A percentile compares a stretch with the other conserved stretches of the same genome.
Evolutionary conservation across 1,140 invertebrate genomes (phyloP).

Genomic region (Anthonomus grandis): DNA sequence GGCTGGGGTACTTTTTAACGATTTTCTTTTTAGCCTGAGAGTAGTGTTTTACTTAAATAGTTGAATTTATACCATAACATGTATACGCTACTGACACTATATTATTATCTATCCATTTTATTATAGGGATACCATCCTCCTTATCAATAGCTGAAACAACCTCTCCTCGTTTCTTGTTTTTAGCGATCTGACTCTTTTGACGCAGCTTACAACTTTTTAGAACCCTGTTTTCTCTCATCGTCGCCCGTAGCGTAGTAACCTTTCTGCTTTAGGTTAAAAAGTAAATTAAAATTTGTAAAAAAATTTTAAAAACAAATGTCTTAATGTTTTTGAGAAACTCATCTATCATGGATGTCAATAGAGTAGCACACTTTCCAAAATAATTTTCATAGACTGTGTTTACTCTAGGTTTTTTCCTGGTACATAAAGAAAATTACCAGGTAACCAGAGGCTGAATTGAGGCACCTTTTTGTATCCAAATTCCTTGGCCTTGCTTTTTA

Average conservation of each 20-base stretch:
- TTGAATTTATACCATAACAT: constrained; percentile 33
- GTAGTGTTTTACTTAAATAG: constrained; percentile 37
- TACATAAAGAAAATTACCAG: constrained; percentile 36
- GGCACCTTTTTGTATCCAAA: constrained; percentile 32
- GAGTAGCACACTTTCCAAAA: constrained; percentile 31
- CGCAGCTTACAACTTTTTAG: too few relatives aligned
- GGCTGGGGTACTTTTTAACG: constrained; percentile 35
- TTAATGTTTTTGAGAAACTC: too few relatives aligned
- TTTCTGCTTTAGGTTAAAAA: too few relatives aligned
- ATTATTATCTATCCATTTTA: constrained; percentile 40
- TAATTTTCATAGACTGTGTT: constrained; percentile 16
- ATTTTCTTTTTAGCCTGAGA: constrained; percentile 36
- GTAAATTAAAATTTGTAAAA: too few relatives aligned
- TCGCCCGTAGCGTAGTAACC: too few relatives aligned
- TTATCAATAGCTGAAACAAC: constrained; percentile 9
- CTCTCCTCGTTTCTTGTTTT: too few relatives aligned
- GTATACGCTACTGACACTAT: constrained; percentile 38
- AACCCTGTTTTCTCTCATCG: too few relatives aligned
- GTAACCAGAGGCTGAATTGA: constrained; percentile 25
- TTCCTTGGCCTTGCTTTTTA: constrained; percentile 30
- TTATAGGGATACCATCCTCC: constrained; percentile 29
- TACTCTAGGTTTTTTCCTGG: constrained; percentile 29
- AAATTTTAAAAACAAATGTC: too few relatives aligned
- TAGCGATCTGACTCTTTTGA: too few relatives aligned
- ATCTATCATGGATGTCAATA: constrained; percentile 28